A percentile compares a stretch with the other conserved stretches of the same genome.
Evolutionary conservation across 2,888 invertebrate genomes (phyloP).

Genomic region (Sepioteuthis lessoniana): DNA sequence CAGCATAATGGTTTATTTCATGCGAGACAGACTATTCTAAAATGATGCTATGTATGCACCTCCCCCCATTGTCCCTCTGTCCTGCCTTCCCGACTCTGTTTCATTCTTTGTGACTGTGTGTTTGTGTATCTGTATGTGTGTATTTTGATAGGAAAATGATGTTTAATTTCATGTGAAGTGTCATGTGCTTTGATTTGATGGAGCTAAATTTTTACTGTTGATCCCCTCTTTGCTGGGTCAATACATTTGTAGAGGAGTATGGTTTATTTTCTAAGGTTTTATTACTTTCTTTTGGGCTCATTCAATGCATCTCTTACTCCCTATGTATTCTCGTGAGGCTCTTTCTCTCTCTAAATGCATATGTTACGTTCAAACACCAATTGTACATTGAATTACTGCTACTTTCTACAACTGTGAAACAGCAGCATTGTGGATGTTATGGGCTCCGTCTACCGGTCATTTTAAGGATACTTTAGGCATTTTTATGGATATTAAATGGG

Average conservation of each 20-base stretch:
- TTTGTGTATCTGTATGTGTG: neutral
- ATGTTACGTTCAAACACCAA: neutral
- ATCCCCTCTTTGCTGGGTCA: neutral
- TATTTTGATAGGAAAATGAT: neutral
- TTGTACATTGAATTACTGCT: neutral
- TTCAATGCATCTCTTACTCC: neutral
- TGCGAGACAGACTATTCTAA: neutral
- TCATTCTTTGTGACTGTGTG: neutral
- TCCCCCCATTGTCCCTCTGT: neutral
- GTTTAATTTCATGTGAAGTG: neutral
- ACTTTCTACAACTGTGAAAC: neutral
- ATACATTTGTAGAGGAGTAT: neutral
- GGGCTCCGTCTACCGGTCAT: neutral
- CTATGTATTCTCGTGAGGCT: neutral
- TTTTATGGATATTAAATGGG: constrained; percentile 33
- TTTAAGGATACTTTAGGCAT: neutral
- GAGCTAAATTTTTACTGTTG: neutral
- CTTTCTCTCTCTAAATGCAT: neutral
- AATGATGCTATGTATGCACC: neutral
- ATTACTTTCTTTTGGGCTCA: neutral
- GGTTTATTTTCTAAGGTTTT: neutral
- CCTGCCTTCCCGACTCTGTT: neutral
- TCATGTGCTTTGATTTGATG: neutral
- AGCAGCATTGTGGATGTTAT: neutral
- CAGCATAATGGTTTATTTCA: neutral